Percentiles rank a stretch among this genome's conserved stretches.
Evolutionary conservation across 2,797 vertebrate species (phyloP).

Genomic region (Cryptoblepharus egeriae): DNA sequence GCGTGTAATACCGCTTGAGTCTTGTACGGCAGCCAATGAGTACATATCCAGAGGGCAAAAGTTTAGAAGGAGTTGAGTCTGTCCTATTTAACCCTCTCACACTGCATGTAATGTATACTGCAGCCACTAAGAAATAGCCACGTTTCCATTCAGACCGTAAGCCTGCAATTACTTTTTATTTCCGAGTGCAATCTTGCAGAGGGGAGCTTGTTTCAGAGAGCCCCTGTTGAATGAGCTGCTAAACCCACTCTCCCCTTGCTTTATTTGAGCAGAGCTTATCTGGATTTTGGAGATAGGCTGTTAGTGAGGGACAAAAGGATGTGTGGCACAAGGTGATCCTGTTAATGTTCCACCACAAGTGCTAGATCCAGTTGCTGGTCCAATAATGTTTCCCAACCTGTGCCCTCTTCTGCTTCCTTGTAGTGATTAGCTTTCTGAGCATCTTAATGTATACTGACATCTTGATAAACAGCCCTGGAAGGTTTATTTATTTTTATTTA

Average conservation of each 20-base stretch:
- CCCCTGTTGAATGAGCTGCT: conserved; percentile 34
- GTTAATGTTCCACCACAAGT: too few relatives aligned
- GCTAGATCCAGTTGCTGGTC: too few relatives aligned
- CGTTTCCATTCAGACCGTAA: conserved; percentile 59
- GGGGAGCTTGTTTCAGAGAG: background rate
- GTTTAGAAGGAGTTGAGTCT: conserved; percentile 84
- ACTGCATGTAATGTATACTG: conserved; percentile 78
- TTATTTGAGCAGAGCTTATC: background rate
- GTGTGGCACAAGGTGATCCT: background rate
- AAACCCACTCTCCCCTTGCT: too few relatives aligned
- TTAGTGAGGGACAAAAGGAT: background rate
- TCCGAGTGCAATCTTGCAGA: conserved; percentile 53
- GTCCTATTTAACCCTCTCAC: conserved; percentile 86
- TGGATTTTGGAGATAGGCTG: background rate
- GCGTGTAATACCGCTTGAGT: conserved; percentile 85
- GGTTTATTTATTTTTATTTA: too few relatives aligned
- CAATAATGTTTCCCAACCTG: too few relatives aligned
- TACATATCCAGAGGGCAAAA: conserved; percentile 87
- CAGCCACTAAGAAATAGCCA: conserved; percentile 75
- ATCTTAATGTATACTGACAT: too few relatives aligned
- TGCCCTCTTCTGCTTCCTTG: too few relatives aligned
- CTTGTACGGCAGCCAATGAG: conserved; percentile 86
- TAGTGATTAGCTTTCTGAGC: too few relatives aligned
- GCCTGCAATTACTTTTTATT: conserved; percentile 41
- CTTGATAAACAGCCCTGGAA: too few relatives aligned